These are phyloP conservation scores for Falco columbarius DNA, from an alignment of 2,797 vertebrate species.

Conservation along the genomic window DNA sequence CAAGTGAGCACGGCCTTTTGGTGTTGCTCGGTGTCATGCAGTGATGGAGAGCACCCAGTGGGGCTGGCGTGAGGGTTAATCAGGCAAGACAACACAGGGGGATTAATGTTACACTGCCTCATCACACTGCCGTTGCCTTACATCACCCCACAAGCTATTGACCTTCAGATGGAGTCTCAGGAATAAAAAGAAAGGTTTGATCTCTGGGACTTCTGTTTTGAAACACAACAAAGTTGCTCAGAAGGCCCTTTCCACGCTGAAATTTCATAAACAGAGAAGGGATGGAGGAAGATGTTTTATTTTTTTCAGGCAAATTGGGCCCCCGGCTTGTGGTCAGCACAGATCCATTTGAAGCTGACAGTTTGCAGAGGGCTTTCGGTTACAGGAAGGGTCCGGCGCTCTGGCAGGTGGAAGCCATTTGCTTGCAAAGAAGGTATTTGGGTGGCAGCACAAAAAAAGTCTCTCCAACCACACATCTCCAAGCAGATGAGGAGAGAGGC, in stretches of 20 bases:
- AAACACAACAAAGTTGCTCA: constrained; percentile 34
- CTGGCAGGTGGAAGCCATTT: background rate
- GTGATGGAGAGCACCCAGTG: constrained; percentile 11
- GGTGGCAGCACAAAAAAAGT: background rate
- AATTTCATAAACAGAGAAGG: constrained; percentile 1
- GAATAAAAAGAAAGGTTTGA: constrained; percentile 82
- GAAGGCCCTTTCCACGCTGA: background rate
- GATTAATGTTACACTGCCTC: constrained; percentile 61
- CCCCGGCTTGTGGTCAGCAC: background rate
- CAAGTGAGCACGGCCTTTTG: background rate
- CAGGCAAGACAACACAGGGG: constrained; percentile 59
- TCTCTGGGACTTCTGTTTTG: constrained; percentile 37
- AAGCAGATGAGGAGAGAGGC: background rate
- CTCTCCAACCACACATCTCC: background rate
- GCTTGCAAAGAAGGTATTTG: background rate
- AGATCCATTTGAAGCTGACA: background rate
- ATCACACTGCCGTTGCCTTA: constrained; percentile 39
- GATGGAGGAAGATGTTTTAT: background rate
- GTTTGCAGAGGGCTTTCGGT: background rate
- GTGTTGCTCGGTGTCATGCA: constrained; percentile 57
- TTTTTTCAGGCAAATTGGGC: background rate
- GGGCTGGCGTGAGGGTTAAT: constrained; percentile 67
- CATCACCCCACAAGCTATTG: constrained; percentile 46
- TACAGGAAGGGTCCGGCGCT: background rate
- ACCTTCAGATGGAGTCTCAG: constrained; percentile 73